Conservation (phyloP, 2,113 vertebrate genomes). For the Archilochus colubris region DNA sequence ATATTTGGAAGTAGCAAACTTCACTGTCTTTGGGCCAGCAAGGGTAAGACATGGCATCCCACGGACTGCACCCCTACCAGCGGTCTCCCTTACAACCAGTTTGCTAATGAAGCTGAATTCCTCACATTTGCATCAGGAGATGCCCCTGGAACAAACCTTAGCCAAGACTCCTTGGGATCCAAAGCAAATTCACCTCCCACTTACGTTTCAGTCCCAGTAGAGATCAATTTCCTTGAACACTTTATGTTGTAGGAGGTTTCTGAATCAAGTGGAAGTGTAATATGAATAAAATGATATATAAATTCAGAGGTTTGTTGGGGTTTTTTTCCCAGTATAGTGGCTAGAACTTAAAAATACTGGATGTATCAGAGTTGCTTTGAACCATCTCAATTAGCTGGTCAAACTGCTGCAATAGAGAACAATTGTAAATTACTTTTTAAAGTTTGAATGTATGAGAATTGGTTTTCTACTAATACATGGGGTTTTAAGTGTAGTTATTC, state of each 20-base stretch:
- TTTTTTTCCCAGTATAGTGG: neutral
- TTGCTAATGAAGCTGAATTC: neutral
- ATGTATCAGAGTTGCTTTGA: neutral
- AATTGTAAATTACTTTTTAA: neutral
- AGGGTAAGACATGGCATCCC: neutral
- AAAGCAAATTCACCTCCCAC: neutral
- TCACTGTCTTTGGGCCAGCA: neutral
- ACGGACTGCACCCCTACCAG: neutral
- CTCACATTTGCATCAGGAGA: accelerated
- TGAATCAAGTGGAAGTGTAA: neutral
- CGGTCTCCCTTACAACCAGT: accelerated
- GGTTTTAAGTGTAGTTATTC: neutral
- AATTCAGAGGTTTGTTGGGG: neutral
- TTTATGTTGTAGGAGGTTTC: neutral
- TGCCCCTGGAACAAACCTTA: neutral
- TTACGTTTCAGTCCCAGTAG: neutral
- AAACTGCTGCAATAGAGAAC: neutral
- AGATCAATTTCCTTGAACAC: neutral
- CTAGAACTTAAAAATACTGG: neutral
- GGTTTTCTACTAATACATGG: neutral
- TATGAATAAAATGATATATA: accelerated
- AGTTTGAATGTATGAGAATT: neutral
- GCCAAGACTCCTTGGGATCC: neutral
- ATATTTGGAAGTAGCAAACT: neutral
- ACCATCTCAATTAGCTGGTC: neutral